Evolutionary conservation across 2,113 vertebrate species (phyloP).

Genomic region (Apteryx owenii): DNA sequence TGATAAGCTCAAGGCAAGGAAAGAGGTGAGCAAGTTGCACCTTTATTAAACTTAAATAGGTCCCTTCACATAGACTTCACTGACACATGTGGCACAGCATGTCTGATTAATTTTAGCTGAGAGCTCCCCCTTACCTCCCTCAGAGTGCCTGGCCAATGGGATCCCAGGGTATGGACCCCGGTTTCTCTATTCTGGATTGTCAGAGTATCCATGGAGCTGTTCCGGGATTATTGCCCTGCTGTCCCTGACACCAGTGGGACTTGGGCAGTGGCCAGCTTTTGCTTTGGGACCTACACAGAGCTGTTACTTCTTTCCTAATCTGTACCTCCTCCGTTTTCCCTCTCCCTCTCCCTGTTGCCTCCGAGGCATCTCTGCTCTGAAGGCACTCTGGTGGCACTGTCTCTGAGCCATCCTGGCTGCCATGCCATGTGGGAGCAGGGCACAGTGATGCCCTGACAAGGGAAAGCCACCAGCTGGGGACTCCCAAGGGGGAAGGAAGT

Average conservation of each 20-base stretch:
- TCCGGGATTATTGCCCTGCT: not conserved
- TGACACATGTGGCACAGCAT: not conserved
- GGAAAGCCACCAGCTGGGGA: not conserved
- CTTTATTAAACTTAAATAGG: not conserved
- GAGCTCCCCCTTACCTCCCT: not conserved
- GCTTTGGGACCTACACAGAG: not conserved
- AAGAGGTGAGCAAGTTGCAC: not conserved
- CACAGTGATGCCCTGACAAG: not conserved
- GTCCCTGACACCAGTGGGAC: not conserved
- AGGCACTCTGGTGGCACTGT: not conserved
- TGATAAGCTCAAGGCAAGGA: not conserved
- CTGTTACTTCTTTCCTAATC: not conserved
- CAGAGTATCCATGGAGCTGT: not conserved
- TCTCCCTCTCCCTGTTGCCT: not conserved
- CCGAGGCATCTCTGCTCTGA: not conserved
- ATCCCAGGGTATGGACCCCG: not conserved
- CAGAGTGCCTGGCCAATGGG: not conserved
- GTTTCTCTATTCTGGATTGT: not conserved
- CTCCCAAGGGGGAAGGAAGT: not conserved
- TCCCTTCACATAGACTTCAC: rapidly evolving
- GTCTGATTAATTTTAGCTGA: not conserved
- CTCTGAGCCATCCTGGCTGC: not conserved
- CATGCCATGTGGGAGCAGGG: not conserved
- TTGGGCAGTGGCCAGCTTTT: not conserved
- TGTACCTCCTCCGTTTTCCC: not conserved